Conservation (phyloP, 2,113 vertebrate genomes). For the Alaudala cheleensis region DNA sequence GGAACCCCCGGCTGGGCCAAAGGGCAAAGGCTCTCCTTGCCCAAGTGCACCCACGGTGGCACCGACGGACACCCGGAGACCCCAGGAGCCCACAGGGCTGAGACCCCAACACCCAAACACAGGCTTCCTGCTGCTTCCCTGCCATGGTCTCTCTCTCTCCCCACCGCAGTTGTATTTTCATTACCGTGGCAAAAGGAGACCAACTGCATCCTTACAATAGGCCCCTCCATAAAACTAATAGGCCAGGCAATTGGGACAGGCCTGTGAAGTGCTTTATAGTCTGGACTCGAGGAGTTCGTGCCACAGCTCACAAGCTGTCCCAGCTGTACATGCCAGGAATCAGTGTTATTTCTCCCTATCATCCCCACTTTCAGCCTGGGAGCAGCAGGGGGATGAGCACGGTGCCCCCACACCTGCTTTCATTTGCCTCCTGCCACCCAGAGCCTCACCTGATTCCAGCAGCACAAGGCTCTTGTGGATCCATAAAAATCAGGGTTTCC, state of each 20-base stretch:
- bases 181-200: constrained; percentile 15
- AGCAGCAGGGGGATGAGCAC: neutral
- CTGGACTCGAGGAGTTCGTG: neutral
- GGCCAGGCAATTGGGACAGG: constrained; percentile 7
- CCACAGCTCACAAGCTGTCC: neutral
- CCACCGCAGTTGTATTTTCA: neutral
- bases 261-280: constrained; percentile 38
- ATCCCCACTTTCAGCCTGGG: neutral
- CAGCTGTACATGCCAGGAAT: neutral
- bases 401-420: neutral
- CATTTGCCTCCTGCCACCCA: rapidly evolving
- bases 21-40: neutral
- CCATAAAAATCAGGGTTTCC: neutral
- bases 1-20: neutral
- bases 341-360: rapidly evolving
- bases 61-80: neutral
- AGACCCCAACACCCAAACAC: neutral
- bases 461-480: neutral
- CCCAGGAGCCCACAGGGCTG: neutral
- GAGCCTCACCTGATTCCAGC: neutral
- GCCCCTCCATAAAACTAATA: constrained; percentile 41
- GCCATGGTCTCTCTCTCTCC: neutral
- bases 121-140: neutral
- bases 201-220: neutral
- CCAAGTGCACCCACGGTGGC: neutral